Percentiles rank a stretch among this genome's conserved stretches.
Conservation (phyloP, 2,113 vertebrate species). For the Saguinus midas region DNA sequence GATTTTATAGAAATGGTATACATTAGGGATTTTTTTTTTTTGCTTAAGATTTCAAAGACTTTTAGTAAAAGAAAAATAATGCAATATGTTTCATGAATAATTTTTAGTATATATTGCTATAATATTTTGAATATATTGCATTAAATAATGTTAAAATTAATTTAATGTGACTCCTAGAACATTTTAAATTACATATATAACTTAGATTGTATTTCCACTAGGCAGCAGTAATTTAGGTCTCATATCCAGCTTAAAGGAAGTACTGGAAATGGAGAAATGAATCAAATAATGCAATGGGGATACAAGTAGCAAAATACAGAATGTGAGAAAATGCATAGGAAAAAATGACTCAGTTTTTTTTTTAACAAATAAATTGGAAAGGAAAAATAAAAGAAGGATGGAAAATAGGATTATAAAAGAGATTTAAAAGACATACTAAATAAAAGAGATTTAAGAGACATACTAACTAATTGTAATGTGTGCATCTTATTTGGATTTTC, state of each 20-base stretch:
- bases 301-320: neutral
- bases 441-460: neutral
- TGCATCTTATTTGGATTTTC: neutral
- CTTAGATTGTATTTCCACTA: neutral
- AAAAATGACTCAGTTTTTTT: neutral
- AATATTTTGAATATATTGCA: neutral
- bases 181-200: neutral
- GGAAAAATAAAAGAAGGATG: neutral
- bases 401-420: neutral
- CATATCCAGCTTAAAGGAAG: neutral
- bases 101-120: neutral
- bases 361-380: conserved; percentile 6
- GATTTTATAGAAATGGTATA: neutral
- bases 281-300: neutral
- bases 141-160: conserved; percentile 6
- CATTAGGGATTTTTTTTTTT: conserved; percentile 21
- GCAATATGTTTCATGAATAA: neutral
- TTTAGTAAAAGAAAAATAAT: neutral
- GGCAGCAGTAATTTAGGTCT: neutral
- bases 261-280: neutral
- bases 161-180: neutral
- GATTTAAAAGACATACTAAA: neutral
- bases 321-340: neutral
- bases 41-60: conserved; percentile 12
- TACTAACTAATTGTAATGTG: neutral